Evolutionary conservation across 2,888 invertebrate genomes (phyloP), one percentile per base, ranked within the genome.

Genomic region (Acronicta aceris): DNA sequence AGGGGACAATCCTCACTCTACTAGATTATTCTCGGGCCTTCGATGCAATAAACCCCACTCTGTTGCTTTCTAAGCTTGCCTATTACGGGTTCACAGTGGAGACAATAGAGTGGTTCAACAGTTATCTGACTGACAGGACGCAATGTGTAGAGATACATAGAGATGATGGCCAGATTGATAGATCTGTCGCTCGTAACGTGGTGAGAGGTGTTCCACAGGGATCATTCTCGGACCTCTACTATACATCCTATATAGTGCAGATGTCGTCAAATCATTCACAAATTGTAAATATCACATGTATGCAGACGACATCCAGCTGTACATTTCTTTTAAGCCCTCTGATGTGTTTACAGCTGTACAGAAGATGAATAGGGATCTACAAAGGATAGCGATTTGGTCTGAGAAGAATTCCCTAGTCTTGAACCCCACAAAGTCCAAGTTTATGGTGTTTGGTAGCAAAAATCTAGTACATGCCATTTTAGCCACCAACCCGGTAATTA

Each of bases 21-120:
- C 49, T 74, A 0, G 74, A 74, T 43, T 74, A 57, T 38, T 71
- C 72, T 0, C 54, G 73, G 6, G 75, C 75, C 0, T 71, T 76
- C 48, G 76, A 76, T 40, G 27, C 38, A 0, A 65, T 73, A 5
- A 67, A 72, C 45, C 46, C 38, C 0, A 10, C 50, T 0, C 42
- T 73, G 0, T 21, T 71, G 0, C 17, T 73, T 0, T 70, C 70
- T 0, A 74, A 74, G 41, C 27, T 74, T 8, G 9, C 46, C 0
- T 72, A 42, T 38, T 74, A 76, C 38, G 72, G 72, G 0, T 69
- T 72, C 51, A 46, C 64, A 10, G 0, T 3, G 4, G 9, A 43
- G 0, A 10, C 68, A 7, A n/a, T 67, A 0, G 42, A 43, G 10
- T 76, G 73, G 74, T 71, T 78, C 27, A 7, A 41, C 2, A 71